These are phyloP conservation scores for Paramormyrops hopkinsi DNA, from an alignment of 2,797 vertebrate genomes.

Conservation along the genomic window DNA sequence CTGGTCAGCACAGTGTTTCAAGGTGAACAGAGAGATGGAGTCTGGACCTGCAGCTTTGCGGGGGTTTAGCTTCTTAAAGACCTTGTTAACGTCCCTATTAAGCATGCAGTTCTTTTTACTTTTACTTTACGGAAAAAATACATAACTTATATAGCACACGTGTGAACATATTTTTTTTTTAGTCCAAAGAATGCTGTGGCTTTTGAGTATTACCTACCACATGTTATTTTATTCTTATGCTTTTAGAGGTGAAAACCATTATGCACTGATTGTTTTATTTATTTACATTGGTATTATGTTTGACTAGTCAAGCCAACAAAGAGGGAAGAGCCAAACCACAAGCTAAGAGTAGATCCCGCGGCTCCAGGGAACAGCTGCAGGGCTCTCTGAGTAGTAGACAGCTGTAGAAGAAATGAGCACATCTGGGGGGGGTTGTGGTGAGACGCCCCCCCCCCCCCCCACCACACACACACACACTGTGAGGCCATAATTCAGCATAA, in stretches of 20 bases:
- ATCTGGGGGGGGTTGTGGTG: background rate
- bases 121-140: background rate
- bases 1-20: background rate
- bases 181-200: background rate
- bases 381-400: background rate
- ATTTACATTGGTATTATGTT: background rate
- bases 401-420: conserved; percentile 25
- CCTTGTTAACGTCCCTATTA: background rate
- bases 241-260: background rate
- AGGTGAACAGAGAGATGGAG: background rate
- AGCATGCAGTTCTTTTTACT: background rate
- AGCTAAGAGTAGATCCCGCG: background rate
- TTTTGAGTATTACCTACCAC: background rate
- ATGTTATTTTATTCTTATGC: background rate
- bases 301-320: background rate
- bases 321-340: background rate
- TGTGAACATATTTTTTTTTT: background rate
- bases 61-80: background rate
- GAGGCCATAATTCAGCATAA: conserved; percentile 23
- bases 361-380: background rate
- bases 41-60: background rate
- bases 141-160: background rate
- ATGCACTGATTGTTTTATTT: background rate
- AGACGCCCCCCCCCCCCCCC: background rate
- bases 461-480: background rate